A percentile compares a stretch with the other conserved stretches of the same genome.
Conservation (phyloP, 2,113 vertebrate genomes). For the Psilopogon haemacephalus region DNA sequence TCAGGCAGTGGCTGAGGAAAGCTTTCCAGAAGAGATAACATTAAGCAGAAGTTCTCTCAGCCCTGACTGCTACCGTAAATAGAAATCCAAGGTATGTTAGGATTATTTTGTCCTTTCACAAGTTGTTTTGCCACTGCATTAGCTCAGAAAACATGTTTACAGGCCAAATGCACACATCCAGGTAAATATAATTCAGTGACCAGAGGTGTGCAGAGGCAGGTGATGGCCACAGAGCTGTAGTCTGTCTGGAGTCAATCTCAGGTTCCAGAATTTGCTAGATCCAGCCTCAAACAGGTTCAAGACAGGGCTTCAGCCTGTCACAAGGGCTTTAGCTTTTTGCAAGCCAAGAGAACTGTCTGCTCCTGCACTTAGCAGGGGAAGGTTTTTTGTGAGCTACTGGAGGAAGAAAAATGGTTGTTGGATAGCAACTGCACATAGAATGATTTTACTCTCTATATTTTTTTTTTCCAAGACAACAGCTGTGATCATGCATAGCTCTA, state of each 20-base stretch:
- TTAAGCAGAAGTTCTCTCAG: not conserved
- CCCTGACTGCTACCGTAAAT: not conserved
- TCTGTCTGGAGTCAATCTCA: not conserved
- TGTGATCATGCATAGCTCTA: constrained; percentile 54
- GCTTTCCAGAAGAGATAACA: not conserved
- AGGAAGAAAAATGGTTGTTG: constrained; percentile 36
- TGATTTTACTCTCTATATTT: not conserved
- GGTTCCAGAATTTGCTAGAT: not conserved
- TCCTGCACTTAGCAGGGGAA: not conserved
- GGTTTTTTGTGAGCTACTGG: not conserved
- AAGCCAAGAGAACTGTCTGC: constrained; percentile 18
- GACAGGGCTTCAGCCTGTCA: not conserved
- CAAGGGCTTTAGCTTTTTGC: not conserved
- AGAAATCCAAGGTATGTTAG: not conserved
- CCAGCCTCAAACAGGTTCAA: not conserved
- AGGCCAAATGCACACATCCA: not conserved
- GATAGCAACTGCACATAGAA: constrained; percentile 30
- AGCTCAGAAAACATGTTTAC: not conserved
- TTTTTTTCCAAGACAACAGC: constrained; percentile 5
- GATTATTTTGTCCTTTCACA: not conserved
- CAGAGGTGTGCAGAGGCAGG: not conserved
- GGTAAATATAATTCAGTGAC: not conserved
- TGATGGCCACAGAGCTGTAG: not conserved
- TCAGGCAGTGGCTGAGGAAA: not conserved
- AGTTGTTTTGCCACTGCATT: not conserved